Base-by-base conservation (phyloP, 2,797 vertebrate species). In the Lithobates sylvaticus region DNA sequence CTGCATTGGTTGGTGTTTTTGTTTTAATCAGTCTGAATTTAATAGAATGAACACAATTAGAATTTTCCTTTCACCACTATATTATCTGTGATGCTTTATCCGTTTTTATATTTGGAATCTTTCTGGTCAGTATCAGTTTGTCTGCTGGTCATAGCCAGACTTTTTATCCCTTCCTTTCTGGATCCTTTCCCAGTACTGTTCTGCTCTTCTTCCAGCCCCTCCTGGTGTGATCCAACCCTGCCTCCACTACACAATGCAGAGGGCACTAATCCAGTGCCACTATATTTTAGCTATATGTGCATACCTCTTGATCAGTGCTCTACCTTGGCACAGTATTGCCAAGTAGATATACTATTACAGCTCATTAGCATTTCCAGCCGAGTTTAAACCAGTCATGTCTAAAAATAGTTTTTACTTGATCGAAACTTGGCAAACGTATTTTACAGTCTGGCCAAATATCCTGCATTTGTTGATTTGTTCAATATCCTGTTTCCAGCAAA, bases 381-480 rank as follows among this genome's bases (percentile, higher is more conserved):
- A 44, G 81, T 71, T 79, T 69, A 84, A 87, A 87, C 70, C 76
- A 79, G 86, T 54, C 81, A 61, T 70, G 67, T 75, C 86, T 87
- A 87, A 84, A 87, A 80, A 87, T 87, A 87, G 71, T 80, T 87
- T 81, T 80, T 70, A 87, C 86, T 80, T 87, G 81, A 87, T 87
- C 86, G 86, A 87, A 87, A 87, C 81, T 87, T 87, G 86, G 86
- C 86, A 87, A 75, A 73, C 71, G n/a, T 47, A 39, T 79, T 84
- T 87, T 69, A 27, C 76, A 42, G 81, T 84, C 86, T 84, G 81
- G 86, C 86, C 86, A 87, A 84, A 87, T 87, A 87, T 84, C 86
- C 86, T 84, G 81, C 81, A 70, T 87, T 87, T 87, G 86, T 87
- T 87, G 86, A 87, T 87, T 83, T 83, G 75, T 80, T 84, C 83